Base-by-base conservation (phyloP, 2,888 invertebrate species). In the Papilio protenor region DNA sequence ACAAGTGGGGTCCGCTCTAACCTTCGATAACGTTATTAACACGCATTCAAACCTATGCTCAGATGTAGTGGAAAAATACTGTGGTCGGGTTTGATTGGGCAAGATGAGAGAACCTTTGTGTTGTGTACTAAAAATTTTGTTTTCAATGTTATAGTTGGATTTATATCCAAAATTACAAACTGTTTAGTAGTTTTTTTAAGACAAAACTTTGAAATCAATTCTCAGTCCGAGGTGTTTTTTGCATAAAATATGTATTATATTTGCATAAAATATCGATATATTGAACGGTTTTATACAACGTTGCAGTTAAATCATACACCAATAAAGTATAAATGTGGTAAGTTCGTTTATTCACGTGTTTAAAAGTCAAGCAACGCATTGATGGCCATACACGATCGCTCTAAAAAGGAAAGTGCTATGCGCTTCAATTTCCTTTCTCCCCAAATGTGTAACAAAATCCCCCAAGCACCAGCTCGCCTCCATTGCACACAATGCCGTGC, bases 21-120 rank as follows among this genome's bases (percentile, higher is more conserved):
- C 84, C 80, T 80, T 82, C 83, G 88, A 89, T 89, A 90, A 88
- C 83, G 81, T 88, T 87, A 88, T 86, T 83, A 81, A 84, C 83
- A 33, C 69, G 73, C 57, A 47, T 66, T n/a, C 47, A 57, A 75
- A 75, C 75, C 75, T 49, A 66, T 16, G 75, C n/a, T 61, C 16
- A 21, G 33, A 27, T 49, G 77, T 27, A 16, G 23, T 18, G 77
- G 73, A 77, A 77, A 77, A 70, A 73, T 69, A 74, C 73, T 33
- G 6, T 18, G 1, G 45, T 11, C 66, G 12, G 66, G 45, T 45
- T 69, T 69, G 12, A 59, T 59, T 59, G 57, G 21, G 57, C 23
- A 23, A 59, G n/a, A 52, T 18, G 12, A 52, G 52, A 52, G 23
- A 59, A 59, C 57, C 1, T 23, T 11, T 59, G 23, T 59, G 3